phyloP scores from a whole-genome alignment of 2,113 vertebrate species.

The Saguinus imperator region DNA sequence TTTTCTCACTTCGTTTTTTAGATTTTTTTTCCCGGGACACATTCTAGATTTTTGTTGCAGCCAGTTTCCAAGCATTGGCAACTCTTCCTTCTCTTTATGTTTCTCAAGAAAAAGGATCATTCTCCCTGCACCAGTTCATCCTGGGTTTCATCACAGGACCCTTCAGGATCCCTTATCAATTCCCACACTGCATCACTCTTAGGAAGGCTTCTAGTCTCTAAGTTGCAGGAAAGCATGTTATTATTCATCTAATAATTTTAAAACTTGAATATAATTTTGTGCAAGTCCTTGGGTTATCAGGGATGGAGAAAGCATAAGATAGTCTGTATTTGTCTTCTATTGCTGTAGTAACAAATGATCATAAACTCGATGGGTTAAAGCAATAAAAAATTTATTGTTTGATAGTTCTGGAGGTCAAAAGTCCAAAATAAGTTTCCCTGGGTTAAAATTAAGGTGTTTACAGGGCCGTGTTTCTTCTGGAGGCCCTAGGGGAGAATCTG shows the following conservation, averaged over 20 bases:
- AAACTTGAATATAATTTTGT: background rate
- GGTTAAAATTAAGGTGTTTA: background rate
- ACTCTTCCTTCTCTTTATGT: background rate
- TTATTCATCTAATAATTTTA: background rate
- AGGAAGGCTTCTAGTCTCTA: background rate
- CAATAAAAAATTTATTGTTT: background rate
- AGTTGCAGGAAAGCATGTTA: background rate
- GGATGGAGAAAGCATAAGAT: background rate
- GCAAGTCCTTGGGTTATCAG: background rate
- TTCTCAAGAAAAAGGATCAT: background rate
- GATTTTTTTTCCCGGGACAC: background rate
- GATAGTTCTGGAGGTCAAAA: background rate
- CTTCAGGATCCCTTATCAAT: background rate
- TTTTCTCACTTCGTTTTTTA: background rate
- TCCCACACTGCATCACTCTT: background rate
- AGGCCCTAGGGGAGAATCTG: background rate
- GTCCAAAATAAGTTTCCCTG: background rate
- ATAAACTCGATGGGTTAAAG: background rate
- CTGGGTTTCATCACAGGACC: background rate
- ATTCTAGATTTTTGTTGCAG: background rate
- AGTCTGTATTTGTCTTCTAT: background rate
- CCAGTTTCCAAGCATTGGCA: background rate
- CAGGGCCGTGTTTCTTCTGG: background rate
- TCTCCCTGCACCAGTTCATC: background rate
- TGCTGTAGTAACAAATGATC: background rate